A percentile compares a stretch with the other conserved stretches of the same genome.
Evolutionary conservation across 2,113 vertebrate species (phyloP).

Genomic region (Lagenorhynchus albirostris): DNA sequence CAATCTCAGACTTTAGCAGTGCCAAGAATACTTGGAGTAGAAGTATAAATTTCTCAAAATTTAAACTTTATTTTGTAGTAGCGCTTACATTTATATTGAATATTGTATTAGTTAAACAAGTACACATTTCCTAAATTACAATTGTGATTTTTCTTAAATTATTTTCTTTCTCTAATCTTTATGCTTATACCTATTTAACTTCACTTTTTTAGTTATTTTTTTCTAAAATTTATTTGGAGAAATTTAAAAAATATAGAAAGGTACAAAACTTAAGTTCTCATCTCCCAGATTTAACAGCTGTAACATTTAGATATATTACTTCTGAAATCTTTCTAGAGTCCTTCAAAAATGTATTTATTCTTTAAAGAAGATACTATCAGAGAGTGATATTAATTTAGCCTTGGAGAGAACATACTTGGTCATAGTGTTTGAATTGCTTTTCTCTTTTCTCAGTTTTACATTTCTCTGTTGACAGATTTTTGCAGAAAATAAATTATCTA

Average conservation of each 20-base stretch:
- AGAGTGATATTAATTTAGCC: not conserved
- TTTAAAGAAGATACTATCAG: not conserved
- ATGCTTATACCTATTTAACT: not conserved
- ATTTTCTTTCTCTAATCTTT: not conserved
- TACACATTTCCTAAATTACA: not conserved
- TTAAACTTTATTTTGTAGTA: not conserved
- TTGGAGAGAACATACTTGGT: not conserved
- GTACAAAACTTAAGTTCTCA: not conserved
- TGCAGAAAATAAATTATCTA: not conserved
- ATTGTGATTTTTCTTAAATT: not conserved
- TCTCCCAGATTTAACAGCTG: not conserved
- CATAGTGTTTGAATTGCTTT: not conserved
- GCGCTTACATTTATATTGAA: not conserved
- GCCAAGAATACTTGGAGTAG: not conserved
- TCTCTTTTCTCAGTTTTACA: not conserved
- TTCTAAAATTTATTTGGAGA: not conserved
- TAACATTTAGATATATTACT: not conserved
- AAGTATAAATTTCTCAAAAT: not conserved
- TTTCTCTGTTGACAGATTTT: not conserved
- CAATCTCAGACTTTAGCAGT: not conserved
- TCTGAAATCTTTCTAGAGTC: not conserved
- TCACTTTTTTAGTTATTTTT: not conserved
- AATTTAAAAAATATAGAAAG: not conserved
- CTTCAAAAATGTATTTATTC: not conserved
- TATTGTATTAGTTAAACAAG: not conserved